phyloP scores from a whole-genome alignment of 2,113 vertebrate genomes.

The Scomber colias region DNA sequence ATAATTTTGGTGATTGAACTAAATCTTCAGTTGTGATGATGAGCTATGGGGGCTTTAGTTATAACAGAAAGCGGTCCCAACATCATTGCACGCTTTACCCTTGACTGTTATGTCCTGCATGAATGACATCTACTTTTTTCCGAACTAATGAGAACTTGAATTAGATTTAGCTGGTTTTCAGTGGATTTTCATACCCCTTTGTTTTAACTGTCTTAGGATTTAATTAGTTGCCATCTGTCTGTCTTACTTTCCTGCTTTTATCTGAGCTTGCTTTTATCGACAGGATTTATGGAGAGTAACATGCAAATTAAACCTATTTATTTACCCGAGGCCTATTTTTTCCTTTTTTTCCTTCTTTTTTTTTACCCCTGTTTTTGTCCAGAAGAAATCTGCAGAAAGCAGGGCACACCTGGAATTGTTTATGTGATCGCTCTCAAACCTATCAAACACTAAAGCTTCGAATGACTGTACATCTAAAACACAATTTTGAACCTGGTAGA shows the following conservation, averaged over 20 bases:
- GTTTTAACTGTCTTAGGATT: background rate
- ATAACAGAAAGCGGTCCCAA: constrained; percentile 15
- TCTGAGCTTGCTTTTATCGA: constrained; percentile 12
- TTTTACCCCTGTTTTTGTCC: background rate
- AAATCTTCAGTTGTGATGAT: constrained; percentile 33
- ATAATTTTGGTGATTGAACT: constrained; percentile 36
- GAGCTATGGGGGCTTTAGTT: constrained; percentile 39
- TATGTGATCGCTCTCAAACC: constrained; percentile 22
- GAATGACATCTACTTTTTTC: constrained; percentile 34
- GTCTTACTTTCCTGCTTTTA: constrained; percentile 2
- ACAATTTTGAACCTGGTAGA: constrained; percentile 40
- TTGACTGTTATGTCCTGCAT: constrained; percentile 5
- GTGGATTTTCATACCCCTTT: background rate
- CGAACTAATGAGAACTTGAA: constrained; percentile 15
- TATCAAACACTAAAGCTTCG: constrained; percentile 29
- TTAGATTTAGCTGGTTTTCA: background rate
- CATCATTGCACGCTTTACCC: constrained; percentile 27
- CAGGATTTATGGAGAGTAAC: background rate
- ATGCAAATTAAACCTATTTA: constrained; percentile 15
- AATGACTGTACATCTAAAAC: constrained; percentile 43
- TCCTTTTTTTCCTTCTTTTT: no score
- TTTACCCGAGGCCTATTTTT: no score
- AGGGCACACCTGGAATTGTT: constrained; percentile 13
- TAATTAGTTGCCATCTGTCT: constrained; percentile 5
- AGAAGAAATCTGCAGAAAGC: no score